These are phyloP conservation scores for Drosophila prolongata DNA, from an alignment of 2,888 invertebrate species.

Conservation along the genomic window DNA sequence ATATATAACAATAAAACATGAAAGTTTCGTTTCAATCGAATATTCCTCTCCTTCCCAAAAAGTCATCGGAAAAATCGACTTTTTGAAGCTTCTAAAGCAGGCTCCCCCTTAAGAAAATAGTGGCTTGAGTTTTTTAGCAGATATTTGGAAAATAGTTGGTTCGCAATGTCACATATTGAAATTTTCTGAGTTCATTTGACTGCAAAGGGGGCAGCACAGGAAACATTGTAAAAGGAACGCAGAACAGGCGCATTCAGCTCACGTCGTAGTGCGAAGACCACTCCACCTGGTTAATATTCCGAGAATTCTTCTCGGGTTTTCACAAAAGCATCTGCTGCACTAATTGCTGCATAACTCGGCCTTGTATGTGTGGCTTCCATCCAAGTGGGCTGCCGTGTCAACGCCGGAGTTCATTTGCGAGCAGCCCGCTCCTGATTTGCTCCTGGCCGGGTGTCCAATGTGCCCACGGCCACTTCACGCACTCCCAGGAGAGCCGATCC, in stretches of 20 bases:
- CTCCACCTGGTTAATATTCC: slow-evolving; percentile 15
- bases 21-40: too few relatives aligned
- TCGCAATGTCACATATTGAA: too few relatives aligned
- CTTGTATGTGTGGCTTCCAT: slow-evolving; percentile 14
- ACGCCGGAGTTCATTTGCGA: slow-evolving; percentile 26
- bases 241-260: neutral
- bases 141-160: too few relatives aligned
- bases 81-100: too few relatives aligned
- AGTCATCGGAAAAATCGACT: too few relatives aligned
- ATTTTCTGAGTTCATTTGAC: too few relatives aligned
- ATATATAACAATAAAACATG: too few relatives aligned
- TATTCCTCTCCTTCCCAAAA: too few relatives aligned
- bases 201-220: neutral
- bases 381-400: slow-evolving; percentile 1
- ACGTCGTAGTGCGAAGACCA: slow-evolving; percentile 4
- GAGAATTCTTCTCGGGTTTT: slow-evolving; percentile 2
- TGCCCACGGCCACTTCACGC: slow-evolving; percentile 30
- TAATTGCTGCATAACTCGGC: slow-evolving; percentile 40
- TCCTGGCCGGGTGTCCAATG: slow-evolving; percentile 29
- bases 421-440: neutral
- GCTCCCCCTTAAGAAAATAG: too few relatives aligned
- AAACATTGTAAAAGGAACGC: too few relatives aligned
- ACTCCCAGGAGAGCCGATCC: slow-evolving; percentile 25
- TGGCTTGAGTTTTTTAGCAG: too few relatives aligned
- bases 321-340: slow-evolving; percentile 25